phyloP scores from a whole-genome alignment of 2,113 vertebrate species.

The Ceyx margarethae region DNA sequence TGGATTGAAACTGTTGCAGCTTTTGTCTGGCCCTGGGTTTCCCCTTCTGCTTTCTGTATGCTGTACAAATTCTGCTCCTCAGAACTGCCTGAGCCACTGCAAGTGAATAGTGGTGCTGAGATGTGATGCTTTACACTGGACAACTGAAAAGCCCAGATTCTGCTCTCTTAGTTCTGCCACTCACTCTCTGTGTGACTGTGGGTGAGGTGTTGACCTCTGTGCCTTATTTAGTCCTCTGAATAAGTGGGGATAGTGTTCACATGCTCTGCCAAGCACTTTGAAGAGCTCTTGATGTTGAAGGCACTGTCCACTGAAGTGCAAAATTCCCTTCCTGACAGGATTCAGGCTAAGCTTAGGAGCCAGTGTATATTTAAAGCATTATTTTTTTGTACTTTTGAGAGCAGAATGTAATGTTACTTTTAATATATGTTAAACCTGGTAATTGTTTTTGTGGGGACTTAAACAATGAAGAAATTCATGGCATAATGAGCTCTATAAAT shows the following conservation, averaged over 20 bases:
- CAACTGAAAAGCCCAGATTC: neutral
- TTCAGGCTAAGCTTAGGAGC: neutral
- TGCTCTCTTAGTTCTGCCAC: neutral
- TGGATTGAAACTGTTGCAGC: neutral
- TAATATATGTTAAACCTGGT: neutral
- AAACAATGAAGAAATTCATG: neutral
- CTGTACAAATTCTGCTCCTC: neutral
- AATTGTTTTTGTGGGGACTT: neutral
- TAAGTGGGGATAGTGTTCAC: neutral
- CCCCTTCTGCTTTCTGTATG: neutral
- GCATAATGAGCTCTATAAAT: neutral
- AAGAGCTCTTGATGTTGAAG: conserved; percentile 34
- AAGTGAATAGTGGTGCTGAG: neutral
- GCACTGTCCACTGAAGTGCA: neutral
- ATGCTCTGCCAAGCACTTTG: conserved; percentile 17
- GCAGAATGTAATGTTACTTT: neutral
- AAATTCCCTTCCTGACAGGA: neutral
- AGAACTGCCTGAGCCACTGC: neutral
- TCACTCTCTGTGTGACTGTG: neutral
- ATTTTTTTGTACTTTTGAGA: conserved; percentile 42
- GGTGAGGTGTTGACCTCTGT: conserved; percentile 29
- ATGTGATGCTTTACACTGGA: neutral
- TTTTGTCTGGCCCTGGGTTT: neutral
- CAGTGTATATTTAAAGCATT: conserved; percentile 28
- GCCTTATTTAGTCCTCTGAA: conserved; percentile 39